phyloP scores from a whole-genome alignment of 2,113 vertebrate species.

The Cochlearius cochlearius region DNA sequence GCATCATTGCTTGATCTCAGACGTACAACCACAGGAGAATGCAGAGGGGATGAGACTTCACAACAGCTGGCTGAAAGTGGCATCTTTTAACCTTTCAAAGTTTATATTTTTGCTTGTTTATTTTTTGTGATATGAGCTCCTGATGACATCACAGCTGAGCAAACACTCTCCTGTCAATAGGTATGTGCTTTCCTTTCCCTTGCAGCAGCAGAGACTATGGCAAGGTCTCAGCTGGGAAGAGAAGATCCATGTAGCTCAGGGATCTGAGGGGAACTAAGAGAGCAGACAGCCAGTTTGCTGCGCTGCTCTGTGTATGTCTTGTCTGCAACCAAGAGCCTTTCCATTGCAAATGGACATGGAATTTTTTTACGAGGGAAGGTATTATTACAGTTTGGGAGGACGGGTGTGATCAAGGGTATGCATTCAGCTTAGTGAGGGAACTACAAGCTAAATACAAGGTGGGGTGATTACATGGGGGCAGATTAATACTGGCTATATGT shows the following conservation, averaged over 20 bases:
- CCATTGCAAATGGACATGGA: background rate
- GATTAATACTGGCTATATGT: background rate
- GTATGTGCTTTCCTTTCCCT: background rate
- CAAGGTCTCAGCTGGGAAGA: background rate
- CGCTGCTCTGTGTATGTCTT: background rate
- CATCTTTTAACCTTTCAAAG: background rate
- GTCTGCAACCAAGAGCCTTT: background rate
- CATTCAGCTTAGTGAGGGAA: background rate
- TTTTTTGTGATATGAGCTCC: background rate
- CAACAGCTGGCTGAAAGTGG: background rate
- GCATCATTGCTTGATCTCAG: background rate
- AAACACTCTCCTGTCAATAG: background rate
- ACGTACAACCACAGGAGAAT: background rate
- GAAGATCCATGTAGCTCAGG: background rate
- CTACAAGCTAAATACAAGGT: background rate
- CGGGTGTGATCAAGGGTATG: background rate
- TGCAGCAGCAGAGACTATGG: background rate
- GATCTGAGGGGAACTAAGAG: background rate
- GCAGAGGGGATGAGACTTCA: background rate
- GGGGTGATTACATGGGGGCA: background rate
- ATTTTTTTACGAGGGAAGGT: background rate
- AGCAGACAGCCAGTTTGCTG: background rate
- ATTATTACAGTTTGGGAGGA: background rate
- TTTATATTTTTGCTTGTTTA: background rate
- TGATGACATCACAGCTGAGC: background rate